Evolutionary conservation across 2,888 invertebrate genomes (phyloP).

Genomic region (Eupithecia insigniata): DNA sequence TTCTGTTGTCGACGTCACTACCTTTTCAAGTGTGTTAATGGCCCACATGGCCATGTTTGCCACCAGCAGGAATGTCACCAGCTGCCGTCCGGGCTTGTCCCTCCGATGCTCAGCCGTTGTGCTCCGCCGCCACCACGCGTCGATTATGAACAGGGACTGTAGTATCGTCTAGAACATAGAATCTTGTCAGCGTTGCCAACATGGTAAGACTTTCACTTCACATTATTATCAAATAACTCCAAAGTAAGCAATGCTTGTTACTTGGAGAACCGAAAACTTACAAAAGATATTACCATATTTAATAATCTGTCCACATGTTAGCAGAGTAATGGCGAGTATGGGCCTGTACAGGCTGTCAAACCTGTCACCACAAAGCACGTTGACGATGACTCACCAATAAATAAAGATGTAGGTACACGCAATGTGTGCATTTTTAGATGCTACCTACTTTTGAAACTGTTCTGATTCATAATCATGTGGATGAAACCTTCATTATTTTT

Average conservation of each 20-base stretch:
- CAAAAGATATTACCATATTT: neutral
- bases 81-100: slow-evolving; percentile 92
- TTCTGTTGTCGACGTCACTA: slow-evolving; percentile 34
- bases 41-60: slow-evolving; percentile 94
- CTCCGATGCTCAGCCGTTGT: slow-evolving; percentile 87
- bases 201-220: neutral
- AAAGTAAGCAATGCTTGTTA: no score
- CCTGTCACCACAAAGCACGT: neutral
- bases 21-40: slow-evolving; percentile 91
- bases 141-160: slow-evolving; percentile 91
- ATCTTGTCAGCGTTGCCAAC: neutral
- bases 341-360: neutral
- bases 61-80: slow-evolving; percentile 92
- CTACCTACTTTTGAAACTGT: no score
- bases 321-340: neutral
- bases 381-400: neutral
- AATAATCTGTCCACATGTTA: neutral
- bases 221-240: neutral
- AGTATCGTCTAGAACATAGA: slow-evolving; percentile 84
- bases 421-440: neutral
- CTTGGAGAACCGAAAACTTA: neutral
- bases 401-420: no score
- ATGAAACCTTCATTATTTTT: no score
- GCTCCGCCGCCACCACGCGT: slow-evolving; percentile 90
- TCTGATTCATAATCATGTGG: no score